Evolutionary conservation across 2,113 vertebrate species (phyloP).

Genomic region (Silurus meridionalis): DNA sequence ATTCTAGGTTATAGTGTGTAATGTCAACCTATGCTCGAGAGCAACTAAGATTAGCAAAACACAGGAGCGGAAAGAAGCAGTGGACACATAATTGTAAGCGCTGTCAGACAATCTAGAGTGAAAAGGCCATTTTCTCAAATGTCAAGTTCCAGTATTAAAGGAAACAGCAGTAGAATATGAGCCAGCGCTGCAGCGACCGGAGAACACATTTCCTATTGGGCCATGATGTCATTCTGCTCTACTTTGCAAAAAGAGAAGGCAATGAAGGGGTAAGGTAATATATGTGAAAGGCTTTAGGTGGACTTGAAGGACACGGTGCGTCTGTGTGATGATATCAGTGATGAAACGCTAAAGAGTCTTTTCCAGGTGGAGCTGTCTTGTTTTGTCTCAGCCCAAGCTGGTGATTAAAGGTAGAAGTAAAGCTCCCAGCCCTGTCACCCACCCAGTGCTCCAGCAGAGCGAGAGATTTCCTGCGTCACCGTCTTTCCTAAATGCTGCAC

Average conservation of each 20-base stretch:
- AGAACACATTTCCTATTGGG: constrained; percentile 32
- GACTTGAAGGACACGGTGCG: constrained; percentile 50
- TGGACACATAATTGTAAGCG: constrained; percentile 44
- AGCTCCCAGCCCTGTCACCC: constrained; percentile 22
- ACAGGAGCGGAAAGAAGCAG: constrained; percentile 32
- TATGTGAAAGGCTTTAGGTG: constrained; percentile 21
- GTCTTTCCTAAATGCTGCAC: constrained; percentile 32
- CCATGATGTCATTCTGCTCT: constrained; percentile 31
- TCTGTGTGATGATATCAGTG: constrained; percentile 46
- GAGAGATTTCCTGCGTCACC: constrained; percentile 28
- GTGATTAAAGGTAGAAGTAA: constrained; percentile 47
- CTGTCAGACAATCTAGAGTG: constrained; percentile 44
- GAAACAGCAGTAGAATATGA: constrained; percentile 42
- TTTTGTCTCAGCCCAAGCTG: constrained; percentile 45
- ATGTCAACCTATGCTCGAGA: constrained; percentile 18
- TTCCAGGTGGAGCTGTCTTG: constrained; percentile 37
- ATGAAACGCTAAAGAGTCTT: constrained; percentile 38
- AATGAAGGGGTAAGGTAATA: constrained; percentile 55
- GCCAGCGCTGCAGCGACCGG: constrained; percentile 4
- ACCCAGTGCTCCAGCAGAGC: constrained; percentile 40
- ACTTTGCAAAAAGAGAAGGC: constrained; percentile 52
- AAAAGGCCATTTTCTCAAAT: constrained; percentile 50
- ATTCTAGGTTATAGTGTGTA: constrained; percentile 7
- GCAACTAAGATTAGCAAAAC: constrained; percentile 40
- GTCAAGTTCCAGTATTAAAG: constrained; percentile 50